A percentile compares a stretch with the other conserved stretches of the same genome.
phyloP scores from a whole-genome alignment of 2,888 invertebrate species.

The Antheraea yamamai region DNA sequence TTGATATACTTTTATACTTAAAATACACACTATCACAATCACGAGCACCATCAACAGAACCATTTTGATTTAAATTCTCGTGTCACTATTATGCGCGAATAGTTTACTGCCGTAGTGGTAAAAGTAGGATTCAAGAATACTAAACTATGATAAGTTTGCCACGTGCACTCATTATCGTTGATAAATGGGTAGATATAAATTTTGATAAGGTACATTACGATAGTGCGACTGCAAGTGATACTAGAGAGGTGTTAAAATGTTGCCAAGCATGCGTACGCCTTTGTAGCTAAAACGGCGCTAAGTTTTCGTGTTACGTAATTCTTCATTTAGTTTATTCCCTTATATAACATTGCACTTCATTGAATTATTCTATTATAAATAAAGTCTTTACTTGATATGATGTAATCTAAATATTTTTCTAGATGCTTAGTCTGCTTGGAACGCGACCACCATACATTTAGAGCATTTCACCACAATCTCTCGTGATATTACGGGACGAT shows the following conservation, averaged over 20 bases:
- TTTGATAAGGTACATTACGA: slow-evolving; percentile 24
- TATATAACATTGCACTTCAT: slow-evolving; percentile 37
- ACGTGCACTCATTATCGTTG: slow-evolving; percentile 38
- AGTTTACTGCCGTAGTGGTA: slow-evolving; percentile 26
- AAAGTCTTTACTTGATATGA: too few species aligned
- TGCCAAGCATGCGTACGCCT: slow-evolving; percentile 58
- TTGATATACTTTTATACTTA: slow-evolving; percentile 63
- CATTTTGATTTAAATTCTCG: slow-evolving; percentile 38
- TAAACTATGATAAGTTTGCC: slow-evolving; percentile 31
- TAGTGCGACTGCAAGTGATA: slow-evolving; percentile 40
- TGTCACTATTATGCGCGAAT: slow-evolving; percentile 20
- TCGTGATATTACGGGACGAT: too few species aligned
- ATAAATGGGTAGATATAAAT: slow-evolving; percentile 30
- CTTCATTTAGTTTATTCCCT: slow-evolving; percentile 43
- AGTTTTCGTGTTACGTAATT: slow-evolving; percentile 51
- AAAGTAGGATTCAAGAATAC: slow-evolving; percentile 34
- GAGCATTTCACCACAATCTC: too few species aligned
- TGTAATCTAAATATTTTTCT: too few species aligned
- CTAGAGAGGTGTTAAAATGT: slow-evolving; percentile 31
- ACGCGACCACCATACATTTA: too few species aligned
- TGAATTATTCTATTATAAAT: too few species aligned
- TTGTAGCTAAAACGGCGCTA: slow-evolving; percentile 35
- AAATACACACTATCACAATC: slow-evolving; percentile 41
- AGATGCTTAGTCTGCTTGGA: too few species aligned
- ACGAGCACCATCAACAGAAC: slow-evolving; percentile 46